Evolutionary conservation across 2,797 vertebrate species (phyloP).

Genomic region (Sebastes steindachneri): DNA sequence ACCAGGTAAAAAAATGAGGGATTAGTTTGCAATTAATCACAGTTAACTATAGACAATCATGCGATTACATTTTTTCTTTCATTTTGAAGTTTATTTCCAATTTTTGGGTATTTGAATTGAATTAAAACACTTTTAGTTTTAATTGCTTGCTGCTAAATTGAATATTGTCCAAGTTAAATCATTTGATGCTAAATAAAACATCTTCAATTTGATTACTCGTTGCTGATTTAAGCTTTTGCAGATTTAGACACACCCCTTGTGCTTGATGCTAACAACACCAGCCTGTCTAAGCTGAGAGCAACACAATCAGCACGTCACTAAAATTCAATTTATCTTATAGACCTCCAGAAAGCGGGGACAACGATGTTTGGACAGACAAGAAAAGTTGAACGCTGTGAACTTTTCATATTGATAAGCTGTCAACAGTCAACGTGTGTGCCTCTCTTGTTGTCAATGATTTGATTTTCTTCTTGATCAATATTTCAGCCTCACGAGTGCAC

Average conservation of each 20-base stretch:
- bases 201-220: no score
- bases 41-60: no score
- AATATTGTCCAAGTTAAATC: no score
- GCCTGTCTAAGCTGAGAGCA: neutral
- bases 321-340: neutral
- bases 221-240: neutral
- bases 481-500: neutral
- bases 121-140: no score
- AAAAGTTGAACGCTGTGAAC: neutral
- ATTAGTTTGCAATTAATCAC: no score
- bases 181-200: no score
- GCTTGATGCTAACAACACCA: neutral
- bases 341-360: neutral
- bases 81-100: no score
- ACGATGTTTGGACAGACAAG: neutral
- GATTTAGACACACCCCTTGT: neutral
- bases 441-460: neutral
- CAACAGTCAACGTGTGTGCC: neutral
- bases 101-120: no score
- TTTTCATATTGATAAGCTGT: neutral
- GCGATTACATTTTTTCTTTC: no score
- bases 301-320: neutral
- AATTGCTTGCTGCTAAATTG: no score
- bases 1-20: no score
- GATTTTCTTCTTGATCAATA: constrained; percentile 2